A percentile compares a stretch with the other conserved stretches of the same genome.
Conservation (phyloP, 2,797 vertebrate species). For the Syngnathus rostellatus region DNA sequence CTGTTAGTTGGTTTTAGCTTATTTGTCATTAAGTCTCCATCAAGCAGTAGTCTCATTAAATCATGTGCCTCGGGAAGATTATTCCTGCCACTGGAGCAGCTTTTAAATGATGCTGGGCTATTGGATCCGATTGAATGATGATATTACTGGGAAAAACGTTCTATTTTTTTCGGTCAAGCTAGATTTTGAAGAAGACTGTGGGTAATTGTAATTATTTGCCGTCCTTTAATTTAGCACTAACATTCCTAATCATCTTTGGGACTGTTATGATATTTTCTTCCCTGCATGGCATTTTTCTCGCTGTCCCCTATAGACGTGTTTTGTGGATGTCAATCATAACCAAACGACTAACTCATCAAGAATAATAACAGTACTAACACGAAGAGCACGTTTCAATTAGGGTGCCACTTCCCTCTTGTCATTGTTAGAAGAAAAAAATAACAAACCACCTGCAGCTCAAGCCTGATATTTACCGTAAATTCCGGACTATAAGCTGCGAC, state of each 20-base stretch:
- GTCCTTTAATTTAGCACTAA: not conserved
- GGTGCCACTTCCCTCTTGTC: no score
- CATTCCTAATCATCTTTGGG: conserved; percentile 13
- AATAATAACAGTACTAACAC: not conserved
- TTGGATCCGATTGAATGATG: not conserved
- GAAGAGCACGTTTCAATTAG: not conserved
- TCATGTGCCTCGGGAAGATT: not conserved
- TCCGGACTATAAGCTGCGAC: no score
- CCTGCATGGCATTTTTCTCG: conserved; percentile 44
- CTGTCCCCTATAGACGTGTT: not conserved
- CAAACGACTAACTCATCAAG: not conserved
- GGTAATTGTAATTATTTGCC: conserved; percentile 7
- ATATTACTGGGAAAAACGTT: not conserved
- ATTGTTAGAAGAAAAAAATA: conserved; percentile 7
- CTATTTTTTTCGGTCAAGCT: not conserved
- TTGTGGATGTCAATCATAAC: not conserved
- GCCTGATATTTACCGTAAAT: not conserved
- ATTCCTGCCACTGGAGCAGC: conserved; percentile 4
- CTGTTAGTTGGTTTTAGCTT: not conserved
- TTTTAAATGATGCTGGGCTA: not conserved
- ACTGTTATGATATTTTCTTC: conserved; percentile 20
- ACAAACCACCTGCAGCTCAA: conserved; percentile 47
- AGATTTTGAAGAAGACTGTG: not conserved
- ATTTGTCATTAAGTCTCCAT: not conserved
- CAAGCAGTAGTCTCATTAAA: not conserved